Base-by-base conservation (phyloP, 2,797 vertebrate genomes). In the Eulemur mongoz region DNA sequence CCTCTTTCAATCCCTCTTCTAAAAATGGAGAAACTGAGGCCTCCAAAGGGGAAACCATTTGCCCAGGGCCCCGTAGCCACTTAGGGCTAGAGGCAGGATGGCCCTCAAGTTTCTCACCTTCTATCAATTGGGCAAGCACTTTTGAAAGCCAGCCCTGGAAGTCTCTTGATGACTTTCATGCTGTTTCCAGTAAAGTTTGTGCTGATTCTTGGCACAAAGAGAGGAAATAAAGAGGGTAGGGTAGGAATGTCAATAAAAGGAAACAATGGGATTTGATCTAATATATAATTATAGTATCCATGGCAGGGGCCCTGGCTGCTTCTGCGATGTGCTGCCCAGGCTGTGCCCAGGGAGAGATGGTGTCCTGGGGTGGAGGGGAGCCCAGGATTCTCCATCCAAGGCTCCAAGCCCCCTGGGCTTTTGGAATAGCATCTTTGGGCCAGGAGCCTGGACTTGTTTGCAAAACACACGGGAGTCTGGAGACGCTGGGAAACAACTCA, bases 221-320 rank as follows among this genome's bases (percentile, higher is more conserved):
- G 96, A 97, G 97, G 98, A 98, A 98, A 98, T 98, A 95, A 98
- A 98, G 97, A 98, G 97, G 97, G 98, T 97, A 97, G 97, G 94
- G 94, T 95, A 98, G 98, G 98, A 98, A 98, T 98, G 98, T 98
- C 98, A 98, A 98, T 98, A 98, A 97, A 98, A 94, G 95, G 96
- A 98, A 98, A 97, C 87, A 93, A 0, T 97, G 98, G 97, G 97
- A 98, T 98, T 98, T 98, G 98, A 98, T 98, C 97, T 98, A 96
- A 98, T 98, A 96, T 98, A 95, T 98, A 98, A 98, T 98, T 98
- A 98, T 80, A 98, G 93, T 94, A 97, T 98, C 96, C 97, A 91
- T 97, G 95, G 98, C 0, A 7, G 95, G 90, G 94, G 83, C 63
- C 95, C 93, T 92, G 52, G 89, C 94, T 65, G 95, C 38, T 65